These are phyloP conservation scores for Marronus borbonicus DNA, from an alignment of 2,888 invertebrate genomes.

Conservation along the genomic window DNA sequence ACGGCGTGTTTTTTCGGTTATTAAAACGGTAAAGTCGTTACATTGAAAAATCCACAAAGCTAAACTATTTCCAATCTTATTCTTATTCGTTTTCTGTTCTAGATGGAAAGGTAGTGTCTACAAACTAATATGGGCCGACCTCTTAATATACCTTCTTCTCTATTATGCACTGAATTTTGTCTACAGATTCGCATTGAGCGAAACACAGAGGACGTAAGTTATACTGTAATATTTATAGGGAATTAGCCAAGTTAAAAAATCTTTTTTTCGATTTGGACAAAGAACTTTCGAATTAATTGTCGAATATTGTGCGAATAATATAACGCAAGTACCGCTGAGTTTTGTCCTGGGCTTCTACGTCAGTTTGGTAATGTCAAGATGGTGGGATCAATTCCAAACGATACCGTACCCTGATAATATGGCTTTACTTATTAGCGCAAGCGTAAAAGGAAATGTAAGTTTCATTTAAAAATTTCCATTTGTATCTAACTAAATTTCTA, in stretches of 20 bases:
- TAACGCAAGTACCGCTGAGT: slow-evolving; percentile 90
- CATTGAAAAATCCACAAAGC: background rate
- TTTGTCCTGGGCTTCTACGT: slow-evolving; percentile 96
- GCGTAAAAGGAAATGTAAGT: slow-evolving; percentile 82
- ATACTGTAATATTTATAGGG: background rate
- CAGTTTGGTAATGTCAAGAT: slow-evolving; percentile 91
- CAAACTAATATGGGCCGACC: slow-evolving; percentile 91
- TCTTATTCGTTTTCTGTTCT: slow-evolving; percentile 64
- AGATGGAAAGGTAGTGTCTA: slow-evolving; percentile 95
- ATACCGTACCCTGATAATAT: slow-evolving; percentile 91
- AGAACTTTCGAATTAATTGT: slow-evolving; percentile 87
- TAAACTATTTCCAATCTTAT: background rate
- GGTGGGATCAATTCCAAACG: slow-evolving; percentile 88
- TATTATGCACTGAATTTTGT: slow-evolving; percentile 84
- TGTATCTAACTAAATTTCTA: slow-evolving; percentile 14
- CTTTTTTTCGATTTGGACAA: slow-evolving; percentile 48
- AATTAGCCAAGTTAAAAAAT: background rate
- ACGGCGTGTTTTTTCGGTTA: slow-evolving; percentile 87
- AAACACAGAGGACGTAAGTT: slow-evolving; percentile 78
- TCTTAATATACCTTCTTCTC: slow-evolving; percentile 80
- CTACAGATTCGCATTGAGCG: slow-evolving; percentile 80
- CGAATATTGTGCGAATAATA: slow-evolving; percentile 87
- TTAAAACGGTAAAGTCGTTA: slow-evolving; percentile 77
- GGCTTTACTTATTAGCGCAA: slow-evolving; percentile 85
- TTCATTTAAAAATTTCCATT: slow-evolving; percentile 2